These are phyloP conservation scores for Phenacoccus solenopsis DNA, from an alignment of 1,140 invertebrate species.

Conservation along the genomic window DNA sequence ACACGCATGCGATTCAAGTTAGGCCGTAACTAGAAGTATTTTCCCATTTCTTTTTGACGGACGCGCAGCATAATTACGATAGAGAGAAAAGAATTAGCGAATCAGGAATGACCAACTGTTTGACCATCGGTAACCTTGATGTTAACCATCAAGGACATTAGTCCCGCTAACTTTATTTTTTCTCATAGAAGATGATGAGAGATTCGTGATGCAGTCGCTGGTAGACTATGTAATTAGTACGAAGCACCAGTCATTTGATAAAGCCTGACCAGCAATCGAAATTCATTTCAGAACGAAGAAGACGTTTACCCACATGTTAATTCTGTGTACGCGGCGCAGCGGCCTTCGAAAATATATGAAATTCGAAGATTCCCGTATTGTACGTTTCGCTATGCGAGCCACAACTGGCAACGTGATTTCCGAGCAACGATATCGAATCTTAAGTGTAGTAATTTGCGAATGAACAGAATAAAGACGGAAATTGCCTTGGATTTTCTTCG, in stretches of 20 bases:
- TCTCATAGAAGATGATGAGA: neutral
- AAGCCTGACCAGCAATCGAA: slow-evolving; percentile 1
- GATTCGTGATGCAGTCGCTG: neutral
- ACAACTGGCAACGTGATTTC: neutral
- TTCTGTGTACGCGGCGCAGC: neutral
- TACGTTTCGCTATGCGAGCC: neutral
- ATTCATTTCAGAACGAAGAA: neutral
- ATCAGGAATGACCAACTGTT: neutral
- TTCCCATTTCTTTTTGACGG: too few species aligned
- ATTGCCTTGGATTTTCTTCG: too few species aligned
- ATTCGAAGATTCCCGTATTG: neutral
- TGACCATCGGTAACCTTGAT: slow-evolving; percentile 1
- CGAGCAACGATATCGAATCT: neutral
- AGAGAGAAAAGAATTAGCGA: neutral
- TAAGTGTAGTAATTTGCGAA: neutral
- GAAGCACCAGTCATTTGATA: neutral
- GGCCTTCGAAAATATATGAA: neutral
- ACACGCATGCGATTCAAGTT: too few species aligned
- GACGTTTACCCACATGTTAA: neutral
- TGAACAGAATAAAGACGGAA: neutral
- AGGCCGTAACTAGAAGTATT: too few species aligned
- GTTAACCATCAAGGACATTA: slow-evolving; percentile 1
- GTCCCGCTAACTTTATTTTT: slow-evolving; percentile 1
- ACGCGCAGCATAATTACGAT: neutral
- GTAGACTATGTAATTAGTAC: slow-evolving; percentile 2